Evolutionary conservation across 2,888 invertebrate species (phyloP).

Genomic region (Sarcophaga variegata): DNA sequence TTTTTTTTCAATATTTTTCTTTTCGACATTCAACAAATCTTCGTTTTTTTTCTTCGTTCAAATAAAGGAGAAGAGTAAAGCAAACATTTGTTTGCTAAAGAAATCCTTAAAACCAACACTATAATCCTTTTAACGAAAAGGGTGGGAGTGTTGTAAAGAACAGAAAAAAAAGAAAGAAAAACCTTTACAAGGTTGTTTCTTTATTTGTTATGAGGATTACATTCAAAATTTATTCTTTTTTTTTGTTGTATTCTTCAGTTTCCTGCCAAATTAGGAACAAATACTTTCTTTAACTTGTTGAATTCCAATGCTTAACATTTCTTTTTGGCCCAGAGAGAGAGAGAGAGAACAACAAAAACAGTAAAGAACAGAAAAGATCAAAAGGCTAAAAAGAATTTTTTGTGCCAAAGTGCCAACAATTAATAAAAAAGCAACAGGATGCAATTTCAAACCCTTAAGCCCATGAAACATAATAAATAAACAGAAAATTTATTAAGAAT

Average conservation of each 20-base stretch:
- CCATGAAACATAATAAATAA: neutral
- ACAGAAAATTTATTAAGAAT: neutral
- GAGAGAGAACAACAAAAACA: neutral
- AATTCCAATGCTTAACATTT: neutral
- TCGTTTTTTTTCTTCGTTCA: neutral
- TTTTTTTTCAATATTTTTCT: neutral
- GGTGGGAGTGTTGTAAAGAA: too few species aligned
- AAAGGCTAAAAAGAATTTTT: neutral
- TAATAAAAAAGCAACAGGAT: constrained; percentile 57
- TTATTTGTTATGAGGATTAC: constrained; percentile 4
- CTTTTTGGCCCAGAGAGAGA: neutral
- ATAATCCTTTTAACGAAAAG: constrained; percentile 49
- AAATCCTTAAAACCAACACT: constrained; percentile 58
- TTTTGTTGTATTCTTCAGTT: neutral
- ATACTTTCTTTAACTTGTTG: neutral
- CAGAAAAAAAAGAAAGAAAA: neutral
- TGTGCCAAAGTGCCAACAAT: constrained; percentile 44
- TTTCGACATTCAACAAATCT: neutral
- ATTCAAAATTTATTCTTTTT: neutral
- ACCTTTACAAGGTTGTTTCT: neutral
- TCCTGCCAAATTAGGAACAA: constrained; percentile 56
- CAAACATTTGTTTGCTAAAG: neutral
- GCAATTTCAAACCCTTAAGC: constrained; percentile 39
- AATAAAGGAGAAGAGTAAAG: neutral
- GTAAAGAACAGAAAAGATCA: neutral